Conservation (phyloP, 2,888 invertebrate genomes). For the Argyresthia goedartella region DNA sequence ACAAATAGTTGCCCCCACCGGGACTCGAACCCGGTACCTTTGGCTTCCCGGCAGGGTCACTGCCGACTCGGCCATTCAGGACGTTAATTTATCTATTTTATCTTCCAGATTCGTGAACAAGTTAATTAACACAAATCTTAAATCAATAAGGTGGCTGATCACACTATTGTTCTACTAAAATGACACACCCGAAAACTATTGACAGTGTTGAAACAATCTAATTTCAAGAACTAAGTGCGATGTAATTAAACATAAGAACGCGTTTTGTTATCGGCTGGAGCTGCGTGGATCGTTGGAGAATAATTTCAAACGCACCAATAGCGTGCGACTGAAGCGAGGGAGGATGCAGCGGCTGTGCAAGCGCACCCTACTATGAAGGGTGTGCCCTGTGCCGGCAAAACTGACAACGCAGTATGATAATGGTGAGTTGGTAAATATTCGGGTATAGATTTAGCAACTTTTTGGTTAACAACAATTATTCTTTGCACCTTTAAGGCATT, state of each 20-base stretch:
- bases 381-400: slow-evolving; percentile 19
- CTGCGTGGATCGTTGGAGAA: slow-evolving; percentile 12
- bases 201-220: too few relatives aligned
- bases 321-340: slow-evolving; percentile 8
- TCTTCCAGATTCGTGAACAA: too few relatives aligned
- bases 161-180: not conserved
- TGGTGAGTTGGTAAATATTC: slow-evolving; percentile 39
- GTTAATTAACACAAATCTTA: too few relatives aligned
- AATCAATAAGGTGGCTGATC: not conserved
- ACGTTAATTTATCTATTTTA: too few relatives aligned
- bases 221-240: slow-evolving; percentile 3
- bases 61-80: too few relatives aligned
- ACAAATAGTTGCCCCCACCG: too few relatives aligned
- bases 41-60: too few relatives aligned
- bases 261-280: slow-evolving; percentile 18
- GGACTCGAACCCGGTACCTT: too few relatives aligned
- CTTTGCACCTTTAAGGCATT: too few relatives aligned
- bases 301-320: slow-evolving; percentile 18
- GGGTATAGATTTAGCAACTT: not conserved
- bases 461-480: too few relatives aligned
- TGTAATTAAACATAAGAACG: not conserved
- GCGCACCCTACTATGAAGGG: slow-evolving; percentile 37
- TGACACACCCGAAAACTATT: too few relatives aligned
- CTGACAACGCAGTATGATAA: slow-evolving; percentile 47
- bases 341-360: slow-evolving; percentile 14